These are phyloP conservation scores for Orchestes rusci DNA, from an alignment of 2,888 invertebrate species.

Conservation along the genomic window DNA sequence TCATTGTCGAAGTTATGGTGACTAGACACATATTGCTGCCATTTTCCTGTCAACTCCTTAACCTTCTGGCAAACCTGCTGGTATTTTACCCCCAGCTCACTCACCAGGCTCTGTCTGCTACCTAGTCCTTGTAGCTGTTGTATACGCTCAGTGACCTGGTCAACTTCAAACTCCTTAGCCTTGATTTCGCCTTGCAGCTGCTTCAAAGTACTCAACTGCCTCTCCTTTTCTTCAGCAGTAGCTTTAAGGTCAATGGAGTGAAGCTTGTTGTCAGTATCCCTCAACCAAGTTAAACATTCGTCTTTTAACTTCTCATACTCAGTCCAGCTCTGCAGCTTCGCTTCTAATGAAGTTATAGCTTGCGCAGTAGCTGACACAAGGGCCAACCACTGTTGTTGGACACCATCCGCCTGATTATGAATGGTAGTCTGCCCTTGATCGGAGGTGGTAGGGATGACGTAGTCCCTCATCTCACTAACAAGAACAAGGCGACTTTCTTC, in stretches of 20 bases:
- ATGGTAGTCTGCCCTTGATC: conserved; percentile 78
- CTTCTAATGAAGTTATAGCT: conserved; percentile 72
- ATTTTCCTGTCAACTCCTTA: conserved; percentile 82
- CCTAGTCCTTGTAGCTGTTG: conserved; percentile 72
- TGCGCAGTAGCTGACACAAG: conserved; percentile 67
- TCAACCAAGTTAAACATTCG: conserved; percentile 78
- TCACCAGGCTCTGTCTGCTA: conserved; percentile 73
- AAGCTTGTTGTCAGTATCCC: conserved; percentile 78
- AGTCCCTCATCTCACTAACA: conserved; percentile 77
- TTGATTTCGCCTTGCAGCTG: conserved; percentile 79
- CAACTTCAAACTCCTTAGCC: conserved; percentile 87
- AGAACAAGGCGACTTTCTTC: conserved; percentile 78
- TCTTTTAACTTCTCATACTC: conserved; percentile 86
- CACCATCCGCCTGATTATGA: conserved; percentile 78
- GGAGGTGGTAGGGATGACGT: conserved; percentile 80
- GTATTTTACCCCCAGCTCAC: conserved; percentile 87
- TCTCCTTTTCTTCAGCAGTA: conserved; percentile 73
- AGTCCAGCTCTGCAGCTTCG: conserved; percentile 82
- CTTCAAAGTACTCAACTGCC: conserved; percentile 73
- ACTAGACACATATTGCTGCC: conserved; percentile 85
- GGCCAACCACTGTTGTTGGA: conserved; percentile 87
- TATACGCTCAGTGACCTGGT: conserved; percentile 84
- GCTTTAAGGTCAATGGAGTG: conserved; percentile 83
- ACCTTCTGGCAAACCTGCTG: conserved; percentile 84
- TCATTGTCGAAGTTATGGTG: conserved; percentile 84